Conservation (phyloP, 2,797 vertebrate genomes). For the Neosalanx taihuensis region DNA sequence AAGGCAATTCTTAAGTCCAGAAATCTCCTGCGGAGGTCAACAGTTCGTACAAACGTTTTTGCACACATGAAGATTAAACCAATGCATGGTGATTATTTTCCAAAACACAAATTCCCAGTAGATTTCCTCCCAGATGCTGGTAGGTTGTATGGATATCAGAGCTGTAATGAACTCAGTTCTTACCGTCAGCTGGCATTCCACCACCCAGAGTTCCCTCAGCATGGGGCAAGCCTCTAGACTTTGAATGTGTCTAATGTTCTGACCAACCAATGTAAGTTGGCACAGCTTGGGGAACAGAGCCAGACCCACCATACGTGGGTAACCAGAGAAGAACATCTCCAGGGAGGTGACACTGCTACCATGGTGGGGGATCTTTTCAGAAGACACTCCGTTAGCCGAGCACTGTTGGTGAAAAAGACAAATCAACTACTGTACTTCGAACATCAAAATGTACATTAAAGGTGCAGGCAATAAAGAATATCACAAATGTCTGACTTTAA, state of each 20-base stretch:
- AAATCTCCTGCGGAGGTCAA: slow-evolving; percentile 69
- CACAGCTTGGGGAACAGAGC: slow-evolving; percentile 75
- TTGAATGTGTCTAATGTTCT: slow-evolving; percentile 75
- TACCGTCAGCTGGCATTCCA: slow-evolving; percentile 78
- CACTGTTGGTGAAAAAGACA: slow-evolving; percentile 65
- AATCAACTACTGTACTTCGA: neutral
- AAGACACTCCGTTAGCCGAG: slow-evolving; percentile 74
- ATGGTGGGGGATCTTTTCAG: slow-evolving; percentile 73
- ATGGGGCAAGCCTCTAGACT: slow-evolving; percentile 71
- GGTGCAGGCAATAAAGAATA: neutral
- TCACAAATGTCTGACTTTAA: slow-evolving; percentile 17
- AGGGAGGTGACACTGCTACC: slow-evolving; percentile 64
- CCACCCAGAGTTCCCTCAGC: slow-evolving; percentile 83
- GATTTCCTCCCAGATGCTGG: neutral
- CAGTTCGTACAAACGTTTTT: neutral
- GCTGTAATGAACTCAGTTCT: slow-evolving; percentile 46
- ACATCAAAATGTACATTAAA: neutral
- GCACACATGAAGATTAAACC: neutral
- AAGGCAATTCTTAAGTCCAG: slow-evolving; percentile 70
- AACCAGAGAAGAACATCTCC: slow-evolving; percentile 85
- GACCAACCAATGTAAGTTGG: slow-evolving; percentile 77
- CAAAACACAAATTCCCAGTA: neutral
- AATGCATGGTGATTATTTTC: neutral
- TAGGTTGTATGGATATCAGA: neutral
- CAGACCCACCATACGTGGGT: slow-evolving; percentile 75